Evolutionary conservation across 2,888 invertebrate genomes (phyloP).

Genomic region (Agrotis ipsilon): DNA sequence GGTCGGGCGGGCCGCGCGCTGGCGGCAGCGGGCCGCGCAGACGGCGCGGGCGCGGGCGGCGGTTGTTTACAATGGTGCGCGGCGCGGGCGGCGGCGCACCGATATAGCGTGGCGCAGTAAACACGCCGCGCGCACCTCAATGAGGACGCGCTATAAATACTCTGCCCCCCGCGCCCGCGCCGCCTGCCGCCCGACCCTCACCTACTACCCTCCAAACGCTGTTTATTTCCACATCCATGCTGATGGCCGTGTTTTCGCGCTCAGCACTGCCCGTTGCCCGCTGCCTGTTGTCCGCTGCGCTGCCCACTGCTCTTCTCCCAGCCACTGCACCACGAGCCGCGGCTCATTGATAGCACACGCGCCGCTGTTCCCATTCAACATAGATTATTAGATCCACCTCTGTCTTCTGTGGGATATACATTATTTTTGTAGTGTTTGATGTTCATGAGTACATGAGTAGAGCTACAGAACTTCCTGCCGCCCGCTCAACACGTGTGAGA

Average conservation of each 20-base stretch:
- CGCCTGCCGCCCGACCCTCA: conserved; percentile 84
- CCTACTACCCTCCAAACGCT: conserved; percentile 81
- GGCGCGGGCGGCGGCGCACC: conserved; percentile 63
- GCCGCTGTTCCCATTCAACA: neutral
- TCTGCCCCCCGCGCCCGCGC: conserved; percentile 44
- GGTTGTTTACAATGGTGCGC: conserved; percentile 63
- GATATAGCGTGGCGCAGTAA: conserved; percentile 69
- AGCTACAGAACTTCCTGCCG: too few species aligned
- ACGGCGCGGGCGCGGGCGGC: conserved; percentile 37
- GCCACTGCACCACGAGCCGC: neutral
- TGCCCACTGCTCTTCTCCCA: too few species aligned
- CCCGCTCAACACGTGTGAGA: neutral
- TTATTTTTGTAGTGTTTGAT: neutral
- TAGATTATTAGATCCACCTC: too few species aligned
- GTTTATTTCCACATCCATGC: conserved; percentile 69
- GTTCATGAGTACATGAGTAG: neutral
- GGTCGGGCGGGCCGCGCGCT: conserved; percentile 5
- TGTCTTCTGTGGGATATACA: too few species aligned
- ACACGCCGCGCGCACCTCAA: conserved; percentile 71
- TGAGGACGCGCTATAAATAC: conserved; percentile 82
- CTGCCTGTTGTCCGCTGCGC: neutral
- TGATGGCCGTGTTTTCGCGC: conserved; percentile 26
- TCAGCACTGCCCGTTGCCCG: neutral
- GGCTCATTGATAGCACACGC: neutral
- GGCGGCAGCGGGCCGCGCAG: conserved; percentile 7